Percentiles rank a stretch among this genome's conserved stretches.
These are phyloP conservation scores for Eupithecia subfuscata DNA, from an alignment of 2,888 invertebrate genomes.

Conservation along the genomic window DNA sequence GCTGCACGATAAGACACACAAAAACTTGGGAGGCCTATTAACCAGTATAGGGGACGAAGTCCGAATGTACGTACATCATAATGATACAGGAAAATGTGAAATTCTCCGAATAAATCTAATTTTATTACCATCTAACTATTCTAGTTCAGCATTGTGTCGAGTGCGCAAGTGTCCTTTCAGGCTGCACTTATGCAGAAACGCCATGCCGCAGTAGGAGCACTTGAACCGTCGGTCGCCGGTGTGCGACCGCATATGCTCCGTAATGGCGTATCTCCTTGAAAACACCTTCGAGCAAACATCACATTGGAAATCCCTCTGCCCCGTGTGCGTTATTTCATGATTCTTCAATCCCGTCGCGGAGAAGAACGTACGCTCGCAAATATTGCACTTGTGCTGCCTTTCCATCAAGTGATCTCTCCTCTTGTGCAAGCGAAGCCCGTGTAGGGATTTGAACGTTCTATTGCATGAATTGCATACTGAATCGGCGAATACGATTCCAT, in stretches of 20 bases:
- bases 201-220: conserved; percentile 68
- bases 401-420: conserved; percentile 72
- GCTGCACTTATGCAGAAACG: conserved; percentile 75
- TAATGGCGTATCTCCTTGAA: conserved; percentile 31
- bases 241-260: conserved; percentile 23
- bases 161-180: conserved; percentile 73
- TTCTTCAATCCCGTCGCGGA: conserved; percentile 52
- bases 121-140: not conserved
- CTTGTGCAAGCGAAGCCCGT: conserved; percentile 49
- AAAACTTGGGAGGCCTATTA: too few species aligned
- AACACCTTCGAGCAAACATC: conserved; percentile 64
- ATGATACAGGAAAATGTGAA: too few species aligned
- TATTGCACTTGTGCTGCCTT: conserved; percentile 66
- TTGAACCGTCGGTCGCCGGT: conserved; percentile 62
- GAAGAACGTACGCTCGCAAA: conserved; percentile 73
- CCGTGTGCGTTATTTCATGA: conserved; percentile 66
- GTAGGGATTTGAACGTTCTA: conserved; percentile 55
- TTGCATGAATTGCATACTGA: conserved; percentile 66
- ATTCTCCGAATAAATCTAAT: too few species aligned
- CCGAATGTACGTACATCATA: too few species aligned
- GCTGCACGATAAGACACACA: too few species aligned
- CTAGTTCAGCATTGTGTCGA: conserved; percentile 51
- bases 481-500: conserved; percentile 53
- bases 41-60: too few species aligned
- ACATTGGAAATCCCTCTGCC: conserved; percentile 59